Evolutionary conservation across 1,140 invertebrate species (phyloP).

Genomic region (Temnothorax longispinosus): DNA sequence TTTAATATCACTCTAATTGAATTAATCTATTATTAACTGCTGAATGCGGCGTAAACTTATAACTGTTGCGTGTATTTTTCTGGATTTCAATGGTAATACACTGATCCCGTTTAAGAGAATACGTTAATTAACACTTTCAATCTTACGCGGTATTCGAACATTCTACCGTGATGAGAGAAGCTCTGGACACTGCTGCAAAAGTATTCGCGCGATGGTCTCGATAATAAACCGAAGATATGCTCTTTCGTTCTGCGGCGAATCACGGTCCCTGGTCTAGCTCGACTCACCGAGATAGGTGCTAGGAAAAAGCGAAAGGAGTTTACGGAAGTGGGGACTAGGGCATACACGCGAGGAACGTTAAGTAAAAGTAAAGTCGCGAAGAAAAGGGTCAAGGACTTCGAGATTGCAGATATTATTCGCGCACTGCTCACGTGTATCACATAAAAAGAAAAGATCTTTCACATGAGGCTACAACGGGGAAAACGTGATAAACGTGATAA

Average conservation of each 20-base stretch:
- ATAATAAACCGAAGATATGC: neutral
- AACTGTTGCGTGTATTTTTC: neutral
- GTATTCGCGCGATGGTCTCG: neutral
- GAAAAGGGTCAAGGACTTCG: conserved; percentile 23
- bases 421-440: neutral
- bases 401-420: conserved; percentile 15
- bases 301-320: conserved; percentile 13
- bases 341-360: conserved; percentile 16
- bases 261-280: neutral
- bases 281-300: neutral
- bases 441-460: neutral
- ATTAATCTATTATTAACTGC: neutral
- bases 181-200: neutral
- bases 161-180: neutral
- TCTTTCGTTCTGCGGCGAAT: neutral
- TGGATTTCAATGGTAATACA: neutral
- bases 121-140: neutral
- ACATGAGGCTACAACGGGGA: too few species aligned
- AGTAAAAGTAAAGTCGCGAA: conserved; percentile 12
- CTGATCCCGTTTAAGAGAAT: neutral
- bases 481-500: neutral
- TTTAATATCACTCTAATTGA: neutral
- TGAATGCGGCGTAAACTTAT: neutral
- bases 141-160: neutral
- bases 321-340: conserved; percentile 22